phyloP scores from a whole-genome alignment of 2,113 vertebrate genomes.

The Macrotus californicus region DNA sequence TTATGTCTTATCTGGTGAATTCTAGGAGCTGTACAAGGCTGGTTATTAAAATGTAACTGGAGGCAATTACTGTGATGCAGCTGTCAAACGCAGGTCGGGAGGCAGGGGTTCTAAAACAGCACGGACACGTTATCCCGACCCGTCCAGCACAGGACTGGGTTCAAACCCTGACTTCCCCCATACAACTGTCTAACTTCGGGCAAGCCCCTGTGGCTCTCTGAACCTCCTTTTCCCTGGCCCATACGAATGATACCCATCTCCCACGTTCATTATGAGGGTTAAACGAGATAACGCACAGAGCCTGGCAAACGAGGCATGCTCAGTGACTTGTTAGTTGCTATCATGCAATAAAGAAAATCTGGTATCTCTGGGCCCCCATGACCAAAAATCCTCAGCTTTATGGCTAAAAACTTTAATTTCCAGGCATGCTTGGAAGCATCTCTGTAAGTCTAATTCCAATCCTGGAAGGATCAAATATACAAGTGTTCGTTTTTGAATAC shows the following conservation, averaged over 20 bases:
- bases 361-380: not conserved
- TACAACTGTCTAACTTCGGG: not conserved
- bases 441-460: not conserved
- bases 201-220: not conserved
- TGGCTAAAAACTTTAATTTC: slow-evolving; percentile 7
- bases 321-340: not conserved
- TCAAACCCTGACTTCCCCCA: not conserved
- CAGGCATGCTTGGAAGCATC: not conserved
- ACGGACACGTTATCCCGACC: not conserved
- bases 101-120: not conserved
- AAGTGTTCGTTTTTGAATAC: not conserved
- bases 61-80: not conserved
- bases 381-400: not conserved
- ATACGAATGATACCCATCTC: not conserved
- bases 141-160: not conserved
- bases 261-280: not conserved
- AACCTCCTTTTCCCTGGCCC: not conserved
- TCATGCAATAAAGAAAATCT: not conserved
- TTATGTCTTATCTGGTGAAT: not conserved
- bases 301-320: not conserved
- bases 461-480: not conserved
- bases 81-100: not conserved
- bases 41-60: not conserved
- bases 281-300: not conserved
- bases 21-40: not conserved